phyloP scores from a whole-genome alignment of 2,888 invertebrate species.

The Ochlodes sylvanus region DNA sequence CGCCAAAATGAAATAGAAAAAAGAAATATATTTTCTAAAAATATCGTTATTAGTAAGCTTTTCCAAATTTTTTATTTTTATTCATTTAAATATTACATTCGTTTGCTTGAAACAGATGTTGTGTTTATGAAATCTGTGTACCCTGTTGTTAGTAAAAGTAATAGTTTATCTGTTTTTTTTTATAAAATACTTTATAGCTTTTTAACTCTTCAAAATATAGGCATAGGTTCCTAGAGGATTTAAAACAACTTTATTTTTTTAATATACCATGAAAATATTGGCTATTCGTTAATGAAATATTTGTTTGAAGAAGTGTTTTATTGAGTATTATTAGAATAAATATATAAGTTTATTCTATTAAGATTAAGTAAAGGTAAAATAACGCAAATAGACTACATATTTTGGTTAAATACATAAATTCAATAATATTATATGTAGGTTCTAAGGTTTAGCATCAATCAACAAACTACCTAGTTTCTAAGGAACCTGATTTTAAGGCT shows the following conservation, averaged over 20 bases:
- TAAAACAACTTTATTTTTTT: neutral
- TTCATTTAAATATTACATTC: conserved; percentile 48
- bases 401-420: neutral
- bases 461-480: conserved; percentile 7
- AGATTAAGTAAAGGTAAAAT: neutral
- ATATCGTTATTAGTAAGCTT: conserved; percentile 62
- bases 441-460: neutral
- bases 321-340: neutral
- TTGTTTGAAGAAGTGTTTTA: neutral
- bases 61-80: conserved; percentile 62
- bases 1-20: conserved; percentile 51
- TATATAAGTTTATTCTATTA: neutral
- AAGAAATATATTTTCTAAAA: conserved; percentile 64
- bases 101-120: conserved; percentile 43
- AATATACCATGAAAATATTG: conserved; percentile 6
- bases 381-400: neutral
- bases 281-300: neutral
- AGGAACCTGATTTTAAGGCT: conserved; percentile 3
- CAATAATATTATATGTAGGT: neutral
- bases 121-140: conserved; percentile 21
- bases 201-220: conserved; percentile 1
- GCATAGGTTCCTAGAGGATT: neutral
- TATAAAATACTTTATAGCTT: conserved; percentile 7
- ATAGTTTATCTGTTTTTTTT: conserved; percentile 6
- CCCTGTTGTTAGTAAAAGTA: conserved; percentile 40